Base-by-base conservation (phyloP, 2,888 invertebrate species). In the Encarsia formosa region DNA sequence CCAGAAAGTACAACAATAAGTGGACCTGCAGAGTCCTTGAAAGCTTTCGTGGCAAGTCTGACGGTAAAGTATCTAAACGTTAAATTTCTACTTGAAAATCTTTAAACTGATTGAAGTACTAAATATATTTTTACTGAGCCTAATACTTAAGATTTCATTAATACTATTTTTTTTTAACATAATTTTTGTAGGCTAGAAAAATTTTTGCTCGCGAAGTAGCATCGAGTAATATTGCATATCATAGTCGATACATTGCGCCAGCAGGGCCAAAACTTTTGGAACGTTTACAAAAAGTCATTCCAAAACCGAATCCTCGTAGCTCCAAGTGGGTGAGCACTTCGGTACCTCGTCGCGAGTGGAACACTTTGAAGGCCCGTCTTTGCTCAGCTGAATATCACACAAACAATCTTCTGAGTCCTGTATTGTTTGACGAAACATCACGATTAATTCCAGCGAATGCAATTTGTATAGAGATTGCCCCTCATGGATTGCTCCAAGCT, bases 301-400 rank as follows among this genome's bases (percentile, higher is more conserved):
- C 81, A 0, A 65, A 79, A 1, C 85, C 88, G 0, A 85, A 84
- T 62, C 70, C 75, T 2, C 79, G 94, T 22, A 84, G 87, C 0
- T 68, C 78, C 0, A 83, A 84, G 51, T 96, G 95, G 96, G 73
- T 94, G 9, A 91, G 91, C 52, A 85, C 90, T 0, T 93, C 93
- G 0, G 81, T 91, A 3, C 87, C 88, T 49, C 78, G 82, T 63
- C 69, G 74, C 1, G 76, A 84, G 41, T 92, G 91, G 91, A 81
- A 82, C 40, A 79, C 81, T 2, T 73, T 81, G 0, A 77, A 81
- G 35, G 82, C 85, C 0, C 76, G 80, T 59, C 68, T 80, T 2
- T 86, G 85, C 2, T 91, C 91, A 0, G 88, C 93, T 3, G 91
- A 90, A 61, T 96, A 96, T 69, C 90, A 91, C 66, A 87, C 87